These are phyloP conservation scores for Oppia nitens DNA, from an alignment of 1,140 invertebrate species.

Conservation along the genomic window DNA sequence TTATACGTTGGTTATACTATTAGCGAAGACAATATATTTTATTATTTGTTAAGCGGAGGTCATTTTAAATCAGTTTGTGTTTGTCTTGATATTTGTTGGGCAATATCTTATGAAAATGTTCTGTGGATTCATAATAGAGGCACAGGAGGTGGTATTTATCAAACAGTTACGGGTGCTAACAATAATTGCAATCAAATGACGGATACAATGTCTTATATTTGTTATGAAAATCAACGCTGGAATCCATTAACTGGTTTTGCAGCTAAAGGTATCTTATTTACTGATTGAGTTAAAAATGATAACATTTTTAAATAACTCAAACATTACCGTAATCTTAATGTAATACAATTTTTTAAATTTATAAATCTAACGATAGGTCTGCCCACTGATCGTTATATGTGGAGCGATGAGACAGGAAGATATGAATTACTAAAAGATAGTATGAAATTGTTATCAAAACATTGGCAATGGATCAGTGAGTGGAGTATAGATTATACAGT, in stretches of 20 bases:
- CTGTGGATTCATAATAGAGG: conserved; percentile 67
- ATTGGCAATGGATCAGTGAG: conserved; percentile 79
- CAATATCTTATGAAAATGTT: conserved; percentile 55
- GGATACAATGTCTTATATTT: conserved; percentile 62
- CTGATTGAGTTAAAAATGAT: no score
- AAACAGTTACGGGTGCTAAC: conserved; percentile 44
- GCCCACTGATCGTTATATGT: conserved; percentile 56
- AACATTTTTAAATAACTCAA: no score
- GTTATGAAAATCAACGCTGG: conserved; percentile 88
- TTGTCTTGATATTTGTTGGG: conserved; percentile 62
- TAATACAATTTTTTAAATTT: no score
- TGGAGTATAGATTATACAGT: conserved; percentile 76
- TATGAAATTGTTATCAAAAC: conserved; percentile 59
- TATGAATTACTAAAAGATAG: conserved; percentile 63
- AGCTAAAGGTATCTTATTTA: conserved; percentile 31
- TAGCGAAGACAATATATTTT: conserved; percentile 22
- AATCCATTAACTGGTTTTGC: conserved; percentile 76
- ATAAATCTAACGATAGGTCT: conserved; percentile 49
- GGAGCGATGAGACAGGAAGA: conserved; percentile 67
- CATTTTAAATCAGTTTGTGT: conserved; percentile 58
- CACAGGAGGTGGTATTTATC: conserved; percentile 53
- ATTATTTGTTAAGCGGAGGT: conserved; percentile 31
- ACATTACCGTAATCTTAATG: no score
- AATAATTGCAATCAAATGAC: conserved; percentile 55
- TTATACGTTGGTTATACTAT: conserved; percentile 6